Evolutionary conservation across 2,113 vertebrate genomes (phyloP).

Genomic region (Felis chaus): DNA sequence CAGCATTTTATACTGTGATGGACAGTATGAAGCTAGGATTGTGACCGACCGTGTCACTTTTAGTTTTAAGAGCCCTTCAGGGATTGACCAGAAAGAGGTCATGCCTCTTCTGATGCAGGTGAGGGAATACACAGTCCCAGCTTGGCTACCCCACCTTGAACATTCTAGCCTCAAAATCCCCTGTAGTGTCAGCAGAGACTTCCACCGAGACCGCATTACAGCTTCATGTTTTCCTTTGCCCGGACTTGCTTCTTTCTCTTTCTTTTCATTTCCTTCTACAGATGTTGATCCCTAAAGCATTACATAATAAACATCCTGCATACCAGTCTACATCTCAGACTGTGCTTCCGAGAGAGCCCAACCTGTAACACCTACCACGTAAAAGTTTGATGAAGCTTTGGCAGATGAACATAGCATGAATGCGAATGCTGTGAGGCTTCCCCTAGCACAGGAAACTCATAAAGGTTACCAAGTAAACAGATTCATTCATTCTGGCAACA

Average conservation of each 20-base stretch:
- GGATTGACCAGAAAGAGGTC: neutral
- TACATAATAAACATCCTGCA: neutral
- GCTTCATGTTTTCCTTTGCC: neutral
- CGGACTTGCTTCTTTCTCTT: neutral
- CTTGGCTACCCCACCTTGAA: neutral
- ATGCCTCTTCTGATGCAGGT: neutral
- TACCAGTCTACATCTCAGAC: neutral
- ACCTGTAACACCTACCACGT: neutral
- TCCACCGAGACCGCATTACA: neutral
- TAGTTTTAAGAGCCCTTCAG: neutral
- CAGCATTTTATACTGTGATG: neutral
- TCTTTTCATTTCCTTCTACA: neutral
- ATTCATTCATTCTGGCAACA: conserved; percentile 1
- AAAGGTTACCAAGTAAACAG: conserved; percentile 13
- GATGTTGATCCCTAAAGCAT: neutral
- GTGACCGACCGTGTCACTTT: neutral
- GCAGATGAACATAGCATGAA: neutral
- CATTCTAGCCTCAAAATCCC: neutral
- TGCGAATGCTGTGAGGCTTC: neutral
- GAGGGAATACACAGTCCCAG: neutral
- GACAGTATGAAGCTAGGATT: neutral
- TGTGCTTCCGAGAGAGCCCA: neutral
- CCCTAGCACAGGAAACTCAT: neutral
- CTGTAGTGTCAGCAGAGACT: neutral
- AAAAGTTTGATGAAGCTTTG: neutral